Percentiles rank a stretch among this genome's conserved stretches.
phyloP scores from a whole-genome alignment of 1,140 invertebrate genomes.

The Ectropis grisescens region DNA sequence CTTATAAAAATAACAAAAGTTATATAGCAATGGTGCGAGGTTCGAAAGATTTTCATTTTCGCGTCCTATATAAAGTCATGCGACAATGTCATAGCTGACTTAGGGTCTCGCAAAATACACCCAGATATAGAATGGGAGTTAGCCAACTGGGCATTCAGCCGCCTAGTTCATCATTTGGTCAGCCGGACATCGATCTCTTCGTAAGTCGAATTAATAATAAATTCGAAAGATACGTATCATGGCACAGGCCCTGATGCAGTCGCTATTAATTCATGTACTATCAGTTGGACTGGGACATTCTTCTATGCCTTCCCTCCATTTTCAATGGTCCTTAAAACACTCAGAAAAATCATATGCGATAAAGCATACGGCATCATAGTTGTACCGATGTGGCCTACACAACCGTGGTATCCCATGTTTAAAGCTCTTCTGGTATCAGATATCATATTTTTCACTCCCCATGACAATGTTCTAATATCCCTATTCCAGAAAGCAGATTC shows the following conservation, averaged over 20 bases:
- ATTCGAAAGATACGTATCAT: constrained; percentile 10
- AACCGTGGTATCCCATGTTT: constrained; percentile 26
- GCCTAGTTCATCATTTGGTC: constrained; percentile 3
- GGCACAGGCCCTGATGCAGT: constrained; percentile 4
- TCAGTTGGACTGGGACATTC: constrained; percentile 5
- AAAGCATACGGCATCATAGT: constrained; percentile 19
- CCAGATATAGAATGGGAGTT: constrained; percentile 14
- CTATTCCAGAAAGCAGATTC: constrained; percentile 11
- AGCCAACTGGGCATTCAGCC: constrained; percentile 6
- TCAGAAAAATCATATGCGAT: constrained; percentile 17
- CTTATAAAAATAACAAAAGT: constrained; percentile 3
- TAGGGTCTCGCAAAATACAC: constrained; percentile 9
- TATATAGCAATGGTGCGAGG: constrained; percentile 21
- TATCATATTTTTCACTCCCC: constrained; percentile 6
- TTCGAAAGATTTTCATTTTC: constrained; percentile 4
- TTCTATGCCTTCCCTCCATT: constrained; percentile 24
- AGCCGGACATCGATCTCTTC: constrained; percentile 16
- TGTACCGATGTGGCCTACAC: constrained; percentile 20
- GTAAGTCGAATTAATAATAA: constrained; percentile 14
- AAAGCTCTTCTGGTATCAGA: constrained; percentile 6
- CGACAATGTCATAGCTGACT: constrained; percentile 14
- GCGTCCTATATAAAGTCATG: constrained; percentile 12
- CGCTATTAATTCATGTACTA: constrained; percentile 10
- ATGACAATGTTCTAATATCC: constrained; percentile 6
- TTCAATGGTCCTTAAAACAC: constrained; percentile 12